These are phyloP conservation scores for Passer domesticus DNA, from an alignment of 2,113 vertebrate species.

Conservation along the genomic window DNA sequence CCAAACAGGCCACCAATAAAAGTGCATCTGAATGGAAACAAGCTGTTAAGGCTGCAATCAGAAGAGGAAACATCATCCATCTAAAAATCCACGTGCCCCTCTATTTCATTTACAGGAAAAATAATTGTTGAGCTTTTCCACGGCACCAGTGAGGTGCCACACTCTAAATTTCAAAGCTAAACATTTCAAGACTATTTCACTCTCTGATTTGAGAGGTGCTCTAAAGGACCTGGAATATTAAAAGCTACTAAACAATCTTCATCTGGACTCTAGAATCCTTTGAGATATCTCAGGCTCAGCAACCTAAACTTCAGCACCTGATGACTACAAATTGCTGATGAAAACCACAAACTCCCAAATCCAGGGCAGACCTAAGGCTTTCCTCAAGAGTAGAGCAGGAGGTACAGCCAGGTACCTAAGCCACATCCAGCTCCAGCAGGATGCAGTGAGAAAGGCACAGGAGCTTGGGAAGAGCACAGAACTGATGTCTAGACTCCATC, in stretches of 20 bases:
- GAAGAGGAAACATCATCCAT: neutral
- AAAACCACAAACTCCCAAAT: neutral
- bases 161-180: neutral
- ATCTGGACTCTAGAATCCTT: neutral
- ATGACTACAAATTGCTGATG: neutral
- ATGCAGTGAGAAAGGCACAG: neutral
- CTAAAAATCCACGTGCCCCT: neutral
- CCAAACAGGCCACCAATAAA: neutral
- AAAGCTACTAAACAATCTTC: neutral
- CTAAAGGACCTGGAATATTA: neutral
- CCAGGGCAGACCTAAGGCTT: neutral
- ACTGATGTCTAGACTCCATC: neutral
- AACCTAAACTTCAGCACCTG: neutral
- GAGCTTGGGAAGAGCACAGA: neutral
- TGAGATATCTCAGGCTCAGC: neutral
- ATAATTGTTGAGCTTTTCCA: neutral
- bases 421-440: neutral
- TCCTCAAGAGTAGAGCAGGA: neutral
- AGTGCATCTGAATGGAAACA: neutral
- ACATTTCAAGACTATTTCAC: neutral
- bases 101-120: neutral
- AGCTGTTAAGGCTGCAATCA: neutral
- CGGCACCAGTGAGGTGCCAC: neutral
- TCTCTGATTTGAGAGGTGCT: neutral
- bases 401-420: neutral